Evolutionary conservation across 2,797 vertebrate species (phyloP).

Genomic region (Diplodus sargus): DNA sequence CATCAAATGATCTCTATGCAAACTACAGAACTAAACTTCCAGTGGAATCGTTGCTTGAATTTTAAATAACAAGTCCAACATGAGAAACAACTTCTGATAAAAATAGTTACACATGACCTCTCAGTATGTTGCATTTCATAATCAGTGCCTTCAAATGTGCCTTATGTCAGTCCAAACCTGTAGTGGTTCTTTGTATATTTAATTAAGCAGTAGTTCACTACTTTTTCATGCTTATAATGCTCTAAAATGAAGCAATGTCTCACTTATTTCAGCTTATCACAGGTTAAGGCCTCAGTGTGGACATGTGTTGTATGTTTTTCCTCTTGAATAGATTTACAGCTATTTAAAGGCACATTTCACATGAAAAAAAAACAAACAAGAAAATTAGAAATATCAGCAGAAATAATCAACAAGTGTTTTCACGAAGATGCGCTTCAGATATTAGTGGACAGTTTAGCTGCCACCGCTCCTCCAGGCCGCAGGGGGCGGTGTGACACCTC

Average conservation of each 20-base stretch:
- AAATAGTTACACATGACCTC: background rate
- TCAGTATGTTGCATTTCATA: too few species aligned
- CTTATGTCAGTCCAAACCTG: background rate
- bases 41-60: background rate
- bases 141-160: background rate
- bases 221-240: background rate
- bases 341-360: too few species aligned
- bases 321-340: too few species aligned
- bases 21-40: background rate
- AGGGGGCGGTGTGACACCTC: constrained; percentile 27
- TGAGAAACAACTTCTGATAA: background rate
- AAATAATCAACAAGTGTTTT: too few species aligned
- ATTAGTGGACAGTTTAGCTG: background rate
- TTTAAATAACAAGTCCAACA: background rate
- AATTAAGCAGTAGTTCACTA: background rate
- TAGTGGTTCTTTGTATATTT: background rate
- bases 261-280: background rate
- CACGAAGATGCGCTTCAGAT: too few species aligned
- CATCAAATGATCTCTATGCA: background rate
- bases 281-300: background rate
- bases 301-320: background rate
- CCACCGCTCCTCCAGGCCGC: constrained; percentile 49
- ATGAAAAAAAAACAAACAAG: too few species aligned
- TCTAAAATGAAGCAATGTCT: background rate
- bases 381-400: too few species aligned